These are phyloP conservation scores for Melangyna quadrimaculata DNA, from an alignment of 2,888 invertebrate genomes.

Conservation along the genomic window DNA sequence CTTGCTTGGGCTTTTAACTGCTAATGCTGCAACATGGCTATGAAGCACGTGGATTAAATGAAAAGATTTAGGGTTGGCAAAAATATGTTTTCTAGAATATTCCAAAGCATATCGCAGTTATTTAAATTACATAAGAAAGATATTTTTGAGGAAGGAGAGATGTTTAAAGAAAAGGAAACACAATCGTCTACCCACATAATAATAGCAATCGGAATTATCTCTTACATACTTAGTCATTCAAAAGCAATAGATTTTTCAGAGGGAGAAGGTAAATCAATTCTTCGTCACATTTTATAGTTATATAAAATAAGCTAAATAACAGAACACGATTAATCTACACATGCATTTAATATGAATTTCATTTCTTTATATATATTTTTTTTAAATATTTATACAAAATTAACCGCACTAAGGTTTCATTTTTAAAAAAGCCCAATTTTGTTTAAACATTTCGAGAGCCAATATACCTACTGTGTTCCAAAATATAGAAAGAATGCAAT, in stretches of 20 bases:
- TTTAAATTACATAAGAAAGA: conserved; percentile 25
- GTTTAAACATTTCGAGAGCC: too few species aligned
- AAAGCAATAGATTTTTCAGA: not conserved
- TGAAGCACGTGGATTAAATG: conserved; percentile 42
- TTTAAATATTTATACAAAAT: too few species aligned
- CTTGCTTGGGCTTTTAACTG: conserved; percentile 59
- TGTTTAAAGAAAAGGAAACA: not conserved
- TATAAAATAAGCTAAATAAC: too few species aligned
- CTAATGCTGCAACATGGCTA: conserved; percentile 64
- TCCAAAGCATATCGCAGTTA: conserved; percentile 24
- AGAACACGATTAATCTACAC: too few species aligned
- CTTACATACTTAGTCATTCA: not conserved
- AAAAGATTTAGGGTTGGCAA: not conserved
- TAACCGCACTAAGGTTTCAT: too few species aligned
- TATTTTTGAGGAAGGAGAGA: not conserved
- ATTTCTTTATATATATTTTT: too few species aligned
- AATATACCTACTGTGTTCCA: too few species aligned
- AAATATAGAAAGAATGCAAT: too few species aligned
- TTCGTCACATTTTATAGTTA: not conserved
- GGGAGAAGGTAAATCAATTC: not conserved
- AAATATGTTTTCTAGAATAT: conserved; percentile 21
- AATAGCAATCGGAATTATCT: not conserved
- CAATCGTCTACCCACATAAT: not conserved
- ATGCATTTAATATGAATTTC: too few species aligned
- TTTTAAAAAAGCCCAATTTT: too few species aligned